Evolutionary conservation across 2,888 invertebrate genomes (phyloP), one percentile per base, ranked within the genome.

Genomic region (Boloria euphrosyne): DNA sequence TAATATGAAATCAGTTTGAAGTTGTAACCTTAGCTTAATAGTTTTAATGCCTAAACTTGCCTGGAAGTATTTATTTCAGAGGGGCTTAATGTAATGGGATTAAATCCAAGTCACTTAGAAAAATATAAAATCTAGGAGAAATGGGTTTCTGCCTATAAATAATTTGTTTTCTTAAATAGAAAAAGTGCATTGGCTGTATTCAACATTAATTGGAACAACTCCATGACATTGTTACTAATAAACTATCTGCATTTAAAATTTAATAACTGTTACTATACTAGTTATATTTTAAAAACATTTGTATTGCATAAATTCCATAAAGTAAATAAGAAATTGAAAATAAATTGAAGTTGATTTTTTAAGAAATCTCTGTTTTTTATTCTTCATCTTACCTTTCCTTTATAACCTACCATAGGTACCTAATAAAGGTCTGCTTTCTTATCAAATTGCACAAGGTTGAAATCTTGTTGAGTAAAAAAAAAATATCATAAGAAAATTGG

Each of bases 321-420:
- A 83, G 79, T 62, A 63, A 82, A 81, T 87, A 87, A 85, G 83
- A 86, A 87, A 85, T 85, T 86, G 82, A 86, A 80, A 90, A 87
- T 90, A 89, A 90, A 91, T 86, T 90, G 82, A 89, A 90, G 90
- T 91, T 91, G 91, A 90, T 92, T 91, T 91, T 80, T 89, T 84
- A 76, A 76, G 63, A 50, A 60, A 70, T 66, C 69, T 73, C 70
- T 73, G 70, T 80, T 79, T 76, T 74, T 68, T 70, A 65, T 57
- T 57, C n/a, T 51, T 52, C 22, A 46, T 46, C 17, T 38, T 31
- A 13, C 22, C 18, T 47, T 27, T 1, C 58, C 6, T 18, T n/a
- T 22, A 31, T 46, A 10, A 27, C 10, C 47, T n/a, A n/a, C n/a
- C n/a, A n/a, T n/a, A n/a, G n/a, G n/a, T n/a, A 13, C n/a, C 13